A percentile compares a stretch with the other conserved stretches of the same genome.
Conservation (phyloP, 2,113 vertebrate species). For the Tricholaema leucomelas region DNA sequence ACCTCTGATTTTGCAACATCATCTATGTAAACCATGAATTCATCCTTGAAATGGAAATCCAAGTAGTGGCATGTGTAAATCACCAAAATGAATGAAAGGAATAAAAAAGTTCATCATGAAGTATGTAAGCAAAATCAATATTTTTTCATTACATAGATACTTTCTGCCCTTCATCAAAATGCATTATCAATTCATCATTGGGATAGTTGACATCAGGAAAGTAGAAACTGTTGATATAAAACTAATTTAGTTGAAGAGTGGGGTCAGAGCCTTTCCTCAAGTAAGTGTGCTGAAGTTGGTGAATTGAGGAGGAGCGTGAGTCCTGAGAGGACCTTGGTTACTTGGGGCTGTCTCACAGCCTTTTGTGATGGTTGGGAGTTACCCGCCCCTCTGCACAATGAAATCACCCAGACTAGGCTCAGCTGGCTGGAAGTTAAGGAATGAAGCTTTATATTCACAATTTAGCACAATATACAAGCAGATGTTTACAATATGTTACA, state of each 20-base stretch:
- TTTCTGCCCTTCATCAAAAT: not conserved
- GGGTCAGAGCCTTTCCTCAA: not conserved
- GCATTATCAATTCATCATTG: not conserved
- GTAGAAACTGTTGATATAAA: slow-evolving; percentile 52
- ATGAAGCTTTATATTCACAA: no score
- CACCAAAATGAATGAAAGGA: not conserved
- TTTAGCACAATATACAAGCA: no score
- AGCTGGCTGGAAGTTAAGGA: no score
- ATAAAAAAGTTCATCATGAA: not conserved
- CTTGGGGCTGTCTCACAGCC: slow-evolving; percentile 17
- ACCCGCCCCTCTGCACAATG: no score
- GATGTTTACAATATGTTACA: no score
- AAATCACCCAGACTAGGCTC: no score
- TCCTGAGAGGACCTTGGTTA: not conserved
- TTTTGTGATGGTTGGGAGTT: no score
- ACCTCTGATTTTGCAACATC: not conserved
- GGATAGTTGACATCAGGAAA: slow-evolving; percentile 38
- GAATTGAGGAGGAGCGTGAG: not conserved
- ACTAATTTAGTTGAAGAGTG: slow-evolving; percentile 24
- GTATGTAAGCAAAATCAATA: not conserved
- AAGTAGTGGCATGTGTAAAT: not conserved
- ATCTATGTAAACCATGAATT: not conserved
- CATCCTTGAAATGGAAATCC: not conserved
- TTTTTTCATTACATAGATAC: not conserved
- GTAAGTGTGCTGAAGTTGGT: not conserved